Conservation (phyloP, 1,140 invertebrate genomes). For the Eupristina koningsbergeri region DNA sequence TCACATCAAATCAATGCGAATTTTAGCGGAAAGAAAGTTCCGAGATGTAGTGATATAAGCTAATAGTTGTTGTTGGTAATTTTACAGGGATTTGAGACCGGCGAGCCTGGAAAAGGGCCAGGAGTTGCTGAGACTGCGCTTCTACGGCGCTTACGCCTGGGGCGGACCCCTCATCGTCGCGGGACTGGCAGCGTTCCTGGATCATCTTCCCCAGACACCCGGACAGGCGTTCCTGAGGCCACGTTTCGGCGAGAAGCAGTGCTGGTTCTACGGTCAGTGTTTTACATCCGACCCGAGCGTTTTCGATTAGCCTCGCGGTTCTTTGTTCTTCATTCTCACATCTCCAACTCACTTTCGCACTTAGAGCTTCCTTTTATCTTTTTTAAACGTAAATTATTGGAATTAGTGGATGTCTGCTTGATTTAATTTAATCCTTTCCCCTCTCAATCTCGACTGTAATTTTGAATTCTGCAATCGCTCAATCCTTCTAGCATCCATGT, state of each 20-base stretch:
- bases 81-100: conserved; percentile 83
- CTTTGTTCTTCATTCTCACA: too few species aligned
- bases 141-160: conserved; percentile 88
- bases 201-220: conserved; percentile 77
- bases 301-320: too few species aligned
- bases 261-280: conserved; percentile 84
- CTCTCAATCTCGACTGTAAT: too few species aligned
- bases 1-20: neutral
- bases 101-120: conserved; percentile 87
- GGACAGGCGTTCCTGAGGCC: conserved; percentile 78
- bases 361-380: neutral
- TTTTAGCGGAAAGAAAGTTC: too few species aligned
- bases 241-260: conserved; percentile 81
- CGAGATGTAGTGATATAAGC: too few species aligned
- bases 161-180: conserved; percentile 83
- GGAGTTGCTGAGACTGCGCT: conserved; percentile 81
- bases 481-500: too few species aligned
- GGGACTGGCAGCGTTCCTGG: conserved; percentile 80
- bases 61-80: too few species aligned
- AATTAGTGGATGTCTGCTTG: neutral
- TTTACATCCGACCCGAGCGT: neutral
- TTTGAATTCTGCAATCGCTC: too few species aligned
- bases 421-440: neutral
- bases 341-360: neutral
- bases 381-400: neutral